These are phyloP conservation scores for Agrilus biguttatus DNA, from an alignment of 2,888 invertebrate species.

Conservation along the genomic window DNA sequence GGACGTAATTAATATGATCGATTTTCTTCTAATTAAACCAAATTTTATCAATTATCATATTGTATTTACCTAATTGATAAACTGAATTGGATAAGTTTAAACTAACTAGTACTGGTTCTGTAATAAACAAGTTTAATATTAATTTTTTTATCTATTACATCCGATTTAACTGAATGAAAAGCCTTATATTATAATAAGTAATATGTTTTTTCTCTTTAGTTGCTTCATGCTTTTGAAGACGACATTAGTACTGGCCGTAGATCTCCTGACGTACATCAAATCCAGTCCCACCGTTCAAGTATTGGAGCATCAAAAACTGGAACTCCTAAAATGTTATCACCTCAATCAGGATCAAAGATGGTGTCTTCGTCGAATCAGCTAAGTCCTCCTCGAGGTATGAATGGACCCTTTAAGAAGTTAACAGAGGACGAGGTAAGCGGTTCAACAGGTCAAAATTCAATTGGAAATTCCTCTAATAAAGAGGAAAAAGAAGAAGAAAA, in stretches of 20 bases:
- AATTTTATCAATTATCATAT: no score
- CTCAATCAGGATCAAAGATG: conserved; percentile 20
- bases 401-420: conserved; percentile 21
- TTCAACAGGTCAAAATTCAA: conserved; percentile 3
- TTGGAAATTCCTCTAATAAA: conserved; percentile 4
- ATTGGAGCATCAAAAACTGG: conserved; percentile 9
- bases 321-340: conserved; percentile 21
- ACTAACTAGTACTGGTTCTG: no score
- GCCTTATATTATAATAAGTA: no score
- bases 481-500: conserved; percentile 18
- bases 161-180: no score
- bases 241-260: conserved; percentile 39
- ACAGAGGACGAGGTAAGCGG: conserved; percentile 3
- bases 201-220: conserved; percentile 30
- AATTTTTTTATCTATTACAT: conserved; percentile 1
- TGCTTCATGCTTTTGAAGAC: conserved; percentile 65
- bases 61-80: no score
- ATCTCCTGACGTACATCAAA: conserved; percentile 15
- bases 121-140: no score
- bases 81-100: no score
- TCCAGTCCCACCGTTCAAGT: conserved; percentile 1
- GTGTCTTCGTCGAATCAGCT: conserved; percentile 17
- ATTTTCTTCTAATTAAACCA: no score
- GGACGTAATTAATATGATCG: no score
- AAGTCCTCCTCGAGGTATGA: conserved; percentile 19